Evolutionary conservation across 1,140 invertebrate genomes (phyloP).

Genomic region (Drosophila orena): DNA sequence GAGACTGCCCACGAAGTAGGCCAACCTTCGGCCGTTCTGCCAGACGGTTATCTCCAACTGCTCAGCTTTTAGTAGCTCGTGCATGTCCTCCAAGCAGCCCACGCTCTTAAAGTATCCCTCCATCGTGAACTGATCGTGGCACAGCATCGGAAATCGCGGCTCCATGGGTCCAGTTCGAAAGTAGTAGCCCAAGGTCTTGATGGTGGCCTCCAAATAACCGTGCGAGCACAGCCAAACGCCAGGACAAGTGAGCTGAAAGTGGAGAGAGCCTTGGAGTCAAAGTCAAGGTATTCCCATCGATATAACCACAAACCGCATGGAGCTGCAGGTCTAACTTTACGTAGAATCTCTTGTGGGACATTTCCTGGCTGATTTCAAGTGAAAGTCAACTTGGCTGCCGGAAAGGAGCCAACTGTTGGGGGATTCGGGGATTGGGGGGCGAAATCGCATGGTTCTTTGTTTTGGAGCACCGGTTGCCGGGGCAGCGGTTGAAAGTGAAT

Average conservation of each 20-base stretch:
- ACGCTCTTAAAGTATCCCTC: conserved; percentile 77
- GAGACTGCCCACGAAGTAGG: conserved; percentile 69
- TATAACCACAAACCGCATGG: conserved; percentile 63
- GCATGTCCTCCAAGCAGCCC: conserved; percentile 54
- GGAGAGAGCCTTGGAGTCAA: neutral
- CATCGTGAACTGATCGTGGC: conserved; percentile 79
- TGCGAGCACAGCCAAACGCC: conserved; percentile 83
- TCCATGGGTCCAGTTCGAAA: conserved; percentile 82
- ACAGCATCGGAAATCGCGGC: conserved; percentile 76
- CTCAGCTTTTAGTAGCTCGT: conserved; percentile 59
- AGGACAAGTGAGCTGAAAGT: conserved; percentile 74
- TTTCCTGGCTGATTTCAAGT: conserved; percentile 18
- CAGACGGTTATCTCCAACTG: conserved; percentile 76
- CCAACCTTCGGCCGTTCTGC: conserved; percentile 77
- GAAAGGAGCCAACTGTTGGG: conserved; percentile 7
- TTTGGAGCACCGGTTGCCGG: conserved; percentile 64
- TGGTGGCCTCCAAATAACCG: conserved; percentile 75
- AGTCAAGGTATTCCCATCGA: neutral
- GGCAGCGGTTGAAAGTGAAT: conserved; percentile 31
- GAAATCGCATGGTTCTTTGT: conserved; percentile 41
- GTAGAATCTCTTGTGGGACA: conserved; percentile 68
- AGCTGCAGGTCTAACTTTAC: conserved; percentile 62
- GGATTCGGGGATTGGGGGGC: conserved; percentile 21
- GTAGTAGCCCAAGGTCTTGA: conserved; percentile 80
- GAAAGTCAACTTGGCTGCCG: conserved; percentile 29